Conservation (phyloP, 2,797 vertebrate species). For the Champsocephalus gunnari region DNA sequence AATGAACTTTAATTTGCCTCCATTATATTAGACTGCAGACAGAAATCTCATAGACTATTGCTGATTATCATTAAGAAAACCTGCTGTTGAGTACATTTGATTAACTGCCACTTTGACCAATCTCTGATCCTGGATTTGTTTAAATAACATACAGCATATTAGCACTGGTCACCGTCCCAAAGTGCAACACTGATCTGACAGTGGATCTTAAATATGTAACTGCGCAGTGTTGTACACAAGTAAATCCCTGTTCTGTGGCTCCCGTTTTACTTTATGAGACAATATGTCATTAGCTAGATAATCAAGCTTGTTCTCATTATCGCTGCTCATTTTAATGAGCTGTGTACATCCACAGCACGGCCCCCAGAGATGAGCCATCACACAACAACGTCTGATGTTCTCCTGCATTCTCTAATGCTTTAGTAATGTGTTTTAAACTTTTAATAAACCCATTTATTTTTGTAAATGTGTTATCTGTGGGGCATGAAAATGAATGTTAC, state of each 20-base stretch:
- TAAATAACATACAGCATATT: slow-evolving; percentile 4
- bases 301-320: slow-evolving; percentile 78
- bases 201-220: slow-evolving; percentile 33
- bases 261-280: slow-evolving; percentile 56
- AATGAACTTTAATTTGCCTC: background rate
- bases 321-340: slow-evolving; percentile 75
- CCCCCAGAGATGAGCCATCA: slow-evolving; percentile 71
- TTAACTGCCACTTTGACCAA: slow-evolving; percentile 11
- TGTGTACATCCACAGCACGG: slow-evolving; percentile 63
- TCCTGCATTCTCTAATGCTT: slow-evolving; percentile 38
- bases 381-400: slow-evolving; percentile 50
- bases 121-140: slow-evolving; percentile 26
- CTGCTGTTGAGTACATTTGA: background rate
- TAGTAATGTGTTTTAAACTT: slow-evolving; percentile 44
- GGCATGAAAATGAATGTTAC: slow-evolving; percentile 32
- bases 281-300: slow-evolving; percentile 75
- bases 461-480: slow-evolving; percentile 45
- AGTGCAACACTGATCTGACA: slow-evolving; percentile 37
- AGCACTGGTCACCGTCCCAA: slow-evolving; percentile 24
- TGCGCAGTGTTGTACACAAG: slow-evolving; percentile 16
- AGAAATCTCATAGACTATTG: background rate
- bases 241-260: slow-evolving; percentile 47
- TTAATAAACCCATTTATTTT: slow-evolving; percentile 49
- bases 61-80: background rate
- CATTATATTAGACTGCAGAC: background rate